Evolutionary conservation across 2,888 invertebrate genomes (phyloP).

Genomic region (Chloroclystis v-ata): DNA sequence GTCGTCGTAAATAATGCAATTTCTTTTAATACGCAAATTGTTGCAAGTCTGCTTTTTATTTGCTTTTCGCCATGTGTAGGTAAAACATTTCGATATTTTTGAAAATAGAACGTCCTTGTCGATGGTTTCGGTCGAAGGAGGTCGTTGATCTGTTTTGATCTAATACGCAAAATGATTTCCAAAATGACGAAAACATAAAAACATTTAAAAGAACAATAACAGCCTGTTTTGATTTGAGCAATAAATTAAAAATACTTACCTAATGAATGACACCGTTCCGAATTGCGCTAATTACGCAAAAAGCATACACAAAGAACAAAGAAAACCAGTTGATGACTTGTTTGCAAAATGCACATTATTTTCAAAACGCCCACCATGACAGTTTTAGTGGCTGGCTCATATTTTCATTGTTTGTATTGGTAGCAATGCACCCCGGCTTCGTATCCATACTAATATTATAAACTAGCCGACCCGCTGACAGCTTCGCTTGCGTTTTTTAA

Average conservation of each 20-base stretch:
- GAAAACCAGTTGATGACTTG: not conserved
- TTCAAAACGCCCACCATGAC: not conserved
- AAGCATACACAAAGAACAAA: conserved; percentile 1
- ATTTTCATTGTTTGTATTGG: too few species aligned
- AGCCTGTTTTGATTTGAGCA: not conserved
- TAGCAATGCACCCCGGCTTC: too few species aligned
- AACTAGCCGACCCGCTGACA: too few species aligned
- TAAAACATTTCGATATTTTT: conserved; percentile 30
- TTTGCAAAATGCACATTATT: not conserved
- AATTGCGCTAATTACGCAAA: not conserved
- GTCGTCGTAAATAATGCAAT: too few species aligned
- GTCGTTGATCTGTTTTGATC: conserved; percentile 44
- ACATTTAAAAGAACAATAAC: too few species aligned
- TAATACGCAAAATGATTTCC: conserved; percentile 18
- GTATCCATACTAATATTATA: too few species aligned
- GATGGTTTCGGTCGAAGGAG: conserved; percentile 33
- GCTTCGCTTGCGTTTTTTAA: too few species aligned
- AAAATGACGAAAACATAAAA: not conserved
- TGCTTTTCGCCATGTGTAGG: conserved; percentile 19
- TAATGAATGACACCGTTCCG: not conserved
- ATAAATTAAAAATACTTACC: too few species aligned
- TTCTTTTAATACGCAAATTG: not conserved
- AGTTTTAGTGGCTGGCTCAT: not conserved
- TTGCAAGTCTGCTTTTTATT: conserved; percentile 9
- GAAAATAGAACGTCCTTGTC: conserved; percentile 54